Percentiles rank a stretch among this genome's conserved stretches.
These are phyloP conservation scores for Prosapia bicincta DNA, from an alignment of 2,888 invertebrate genomes.

Conservation along the genomic window DNA sequence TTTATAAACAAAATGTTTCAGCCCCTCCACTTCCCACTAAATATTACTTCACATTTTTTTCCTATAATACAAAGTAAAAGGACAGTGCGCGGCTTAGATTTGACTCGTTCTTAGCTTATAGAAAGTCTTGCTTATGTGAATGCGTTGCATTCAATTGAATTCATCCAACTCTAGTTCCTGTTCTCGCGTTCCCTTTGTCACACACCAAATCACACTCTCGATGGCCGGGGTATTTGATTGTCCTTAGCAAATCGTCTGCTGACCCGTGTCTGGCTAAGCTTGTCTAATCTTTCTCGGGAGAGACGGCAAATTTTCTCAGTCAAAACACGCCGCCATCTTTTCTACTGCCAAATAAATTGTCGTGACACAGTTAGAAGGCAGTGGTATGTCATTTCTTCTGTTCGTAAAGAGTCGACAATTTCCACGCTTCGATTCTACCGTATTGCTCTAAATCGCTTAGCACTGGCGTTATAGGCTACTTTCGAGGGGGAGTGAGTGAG, in stretches of 20 bases:
- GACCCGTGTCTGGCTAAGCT: background rate
- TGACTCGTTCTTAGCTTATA: too few species aligned
- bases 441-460: background rate
- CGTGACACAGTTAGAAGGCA: background rate
- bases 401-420: background rate
- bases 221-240: background rate
- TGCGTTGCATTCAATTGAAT: background rate
- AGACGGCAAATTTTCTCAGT: background rate
- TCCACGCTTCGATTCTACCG: background rate
- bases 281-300: background rate
- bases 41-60: too few species aligned
- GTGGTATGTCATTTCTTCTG: background rate
- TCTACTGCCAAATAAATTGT: background rate
- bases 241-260: background rate
- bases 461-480: too few species aligned
- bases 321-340: background rate
- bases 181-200: background rate
- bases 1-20: too few species aligned
- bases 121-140: too few species aligned
- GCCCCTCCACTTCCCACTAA: too few species aligned
- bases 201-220: background rate
- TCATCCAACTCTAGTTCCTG: background rate
- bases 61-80: too few species aligned
- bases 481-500: too few species aligned
- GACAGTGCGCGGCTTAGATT: too few species aligned